These are phyloP conservation scores for Patella caerulea DNA, from an alignment of 2,888 invertebrate genomes.

Conservation along the genomic window DNA sequence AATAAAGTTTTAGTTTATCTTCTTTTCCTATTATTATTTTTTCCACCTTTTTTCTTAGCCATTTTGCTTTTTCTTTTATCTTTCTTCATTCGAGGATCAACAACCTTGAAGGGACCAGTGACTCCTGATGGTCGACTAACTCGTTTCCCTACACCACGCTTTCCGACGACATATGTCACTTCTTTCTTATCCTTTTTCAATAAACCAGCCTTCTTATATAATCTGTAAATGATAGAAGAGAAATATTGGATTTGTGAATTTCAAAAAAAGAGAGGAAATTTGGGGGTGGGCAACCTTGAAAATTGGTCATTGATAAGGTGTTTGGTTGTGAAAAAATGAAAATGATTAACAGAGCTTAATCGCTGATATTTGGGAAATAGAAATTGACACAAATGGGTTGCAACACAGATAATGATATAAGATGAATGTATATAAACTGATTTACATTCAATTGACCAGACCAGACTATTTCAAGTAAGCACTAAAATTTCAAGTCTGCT, in stretches of 20 bases:
- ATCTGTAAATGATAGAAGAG: constrained; percentile 73
- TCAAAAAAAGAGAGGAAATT: too few relatives aligned
- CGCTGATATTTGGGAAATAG: too few relatives aligned
- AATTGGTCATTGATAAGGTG: too few relatives aligned
- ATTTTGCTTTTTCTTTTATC: constrained; percentile 75
- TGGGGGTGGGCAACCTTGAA: too few relatives aligned
- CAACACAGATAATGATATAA: too few relatives aligned
- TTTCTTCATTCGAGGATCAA: constrained; percentile 96
- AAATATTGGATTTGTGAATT: not conserved
- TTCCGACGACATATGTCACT: constrained; percentile 93
- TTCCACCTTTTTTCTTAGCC: constrained; percentile 33
- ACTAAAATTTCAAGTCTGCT: too few relatives aligned
- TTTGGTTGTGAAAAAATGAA: too few relatives aligned
- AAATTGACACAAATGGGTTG: too few relatives aligned
- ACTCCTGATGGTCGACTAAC: constrained; percentile 87
- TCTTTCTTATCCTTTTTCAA: constrained; percentile 83
- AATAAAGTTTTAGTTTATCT: not conserved
- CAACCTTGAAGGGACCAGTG: constrained; percentile 93
- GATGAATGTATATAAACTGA: too few relatives aligned
- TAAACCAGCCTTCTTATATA: constrained; percentile 91
- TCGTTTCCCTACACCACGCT: constrained; percentile 82
- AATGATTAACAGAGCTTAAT: too few relatives aligned
- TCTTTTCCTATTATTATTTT: constrained; percentile 31
- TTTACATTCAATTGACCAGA: too few relatives aligned
- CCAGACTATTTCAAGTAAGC: too few relatives aligned